Evolutionary conservation across 2,888 invertebrate species (phyloP).

Genomic region (Mythimna vitellina): DNA sequence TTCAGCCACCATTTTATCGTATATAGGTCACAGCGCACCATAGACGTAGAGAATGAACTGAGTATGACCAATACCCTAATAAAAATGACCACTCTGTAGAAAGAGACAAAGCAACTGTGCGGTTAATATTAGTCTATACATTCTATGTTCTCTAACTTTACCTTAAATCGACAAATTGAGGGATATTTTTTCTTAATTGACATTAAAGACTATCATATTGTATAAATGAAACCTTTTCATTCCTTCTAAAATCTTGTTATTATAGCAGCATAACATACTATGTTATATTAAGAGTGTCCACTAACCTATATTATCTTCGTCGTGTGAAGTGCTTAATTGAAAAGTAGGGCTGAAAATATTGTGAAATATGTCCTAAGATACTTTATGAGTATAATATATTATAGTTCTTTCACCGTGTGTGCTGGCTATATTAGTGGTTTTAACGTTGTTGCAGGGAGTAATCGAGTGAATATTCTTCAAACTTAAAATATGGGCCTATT

Average conservation of each 20-base stretch:
- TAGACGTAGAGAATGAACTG: not conserved
- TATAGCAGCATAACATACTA: no score
- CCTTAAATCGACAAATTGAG: not conserved
- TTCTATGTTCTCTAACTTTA: not conserved
- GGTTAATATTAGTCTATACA: not conserved
- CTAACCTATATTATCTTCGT: no score
- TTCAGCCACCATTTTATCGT: constrained; percentile 55
- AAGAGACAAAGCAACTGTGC: not conserved
- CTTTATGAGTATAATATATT: no score
- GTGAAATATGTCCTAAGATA: no score
- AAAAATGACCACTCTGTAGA: not conserved
- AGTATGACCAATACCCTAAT: not conserved
- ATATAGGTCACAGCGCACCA: constrained; percentile 57
- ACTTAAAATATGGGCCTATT: not conserved
- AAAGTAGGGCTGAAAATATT: no score
- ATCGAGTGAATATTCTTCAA: not conserved
- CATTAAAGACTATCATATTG: no score
- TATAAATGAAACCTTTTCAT: no score
- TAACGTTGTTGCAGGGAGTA: not conserved
- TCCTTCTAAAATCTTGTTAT: no score
- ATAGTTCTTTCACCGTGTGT: no score
- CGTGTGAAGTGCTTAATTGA: no score
- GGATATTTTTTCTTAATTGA: no score
- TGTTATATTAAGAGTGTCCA: no score
- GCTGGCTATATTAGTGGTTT: not conserved